phyloP scores from a whole-genome alignment of 2,888 invertebrate genomes.

The Eilema caniola region DNA sequence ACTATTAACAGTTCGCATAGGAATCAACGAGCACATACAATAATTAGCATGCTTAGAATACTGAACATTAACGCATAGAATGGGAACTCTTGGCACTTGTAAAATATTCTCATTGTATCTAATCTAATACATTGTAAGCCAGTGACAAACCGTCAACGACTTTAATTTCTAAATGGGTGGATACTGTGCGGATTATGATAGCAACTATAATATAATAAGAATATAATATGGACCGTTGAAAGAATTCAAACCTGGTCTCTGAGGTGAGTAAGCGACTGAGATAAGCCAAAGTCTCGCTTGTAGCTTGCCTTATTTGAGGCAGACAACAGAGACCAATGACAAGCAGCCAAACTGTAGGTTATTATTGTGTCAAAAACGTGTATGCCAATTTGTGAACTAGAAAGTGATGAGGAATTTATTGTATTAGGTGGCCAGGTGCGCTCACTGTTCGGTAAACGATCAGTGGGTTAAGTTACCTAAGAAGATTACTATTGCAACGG shows the following conservation, averaged over 20 bases:
- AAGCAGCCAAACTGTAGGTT: neutral
- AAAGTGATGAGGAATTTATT: neutral
- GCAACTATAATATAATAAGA: neutral
- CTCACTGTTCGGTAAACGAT: too few relatives aligned
- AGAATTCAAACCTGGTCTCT: neutral
- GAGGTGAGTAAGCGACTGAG: neutral
- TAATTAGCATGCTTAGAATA: neutral
- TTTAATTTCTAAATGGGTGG: neutral
- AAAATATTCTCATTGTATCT: neutral
- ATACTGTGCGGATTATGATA: neutral
- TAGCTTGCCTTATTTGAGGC: neutral
- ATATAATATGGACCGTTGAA: neutral
- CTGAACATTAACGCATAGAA: neutral
- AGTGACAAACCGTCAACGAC: neutral
- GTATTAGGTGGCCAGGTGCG: too few relatives aligned
- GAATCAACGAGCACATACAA: neutral
- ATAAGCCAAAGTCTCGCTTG: neutral
- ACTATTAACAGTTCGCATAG: neutral
- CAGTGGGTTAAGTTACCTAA: too few relatives aligned
- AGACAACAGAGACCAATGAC: neutral
- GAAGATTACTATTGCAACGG: too few relatives aligned
- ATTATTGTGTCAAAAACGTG: neutral
- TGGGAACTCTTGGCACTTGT: slow-evolving; percentile 2
- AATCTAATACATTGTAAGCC: neutral
- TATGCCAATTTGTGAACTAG: slow-evolving; percentile 4